Evolutionary conservation across 2,113 vertebrate genomes (phyloP).

Genomic region (Smithornis capensis): DNA sequence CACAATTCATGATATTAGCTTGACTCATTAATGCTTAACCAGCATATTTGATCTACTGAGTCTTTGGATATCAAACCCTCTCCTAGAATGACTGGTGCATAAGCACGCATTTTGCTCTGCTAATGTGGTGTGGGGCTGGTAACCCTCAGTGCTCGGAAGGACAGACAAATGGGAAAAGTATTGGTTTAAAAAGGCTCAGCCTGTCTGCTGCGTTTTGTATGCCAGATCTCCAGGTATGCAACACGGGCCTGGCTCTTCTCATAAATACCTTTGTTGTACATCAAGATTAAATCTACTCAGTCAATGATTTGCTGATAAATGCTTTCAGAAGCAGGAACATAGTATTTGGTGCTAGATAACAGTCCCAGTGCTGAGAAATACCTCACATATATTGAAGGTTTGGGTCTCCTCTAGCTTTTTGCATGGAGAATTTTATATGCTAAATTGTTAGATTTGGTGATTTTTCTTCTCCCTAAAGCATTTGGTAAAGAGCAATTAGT

Average conservation of each 20-base stretch:
- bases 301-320: not conserved
- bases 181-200: not conserved
- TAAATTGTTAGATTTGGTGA: slow-evolving; percentile 19
- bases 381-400: not conserved
- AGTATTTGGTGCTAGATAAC: not conserved
- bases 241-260: not conserved
- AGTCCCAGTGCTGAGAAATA: not conserved
- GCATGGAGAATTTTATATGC: not conserved
- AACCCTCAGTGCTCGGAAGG: not conserved
- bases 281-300: not conserved
- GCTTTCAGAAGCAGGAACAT: not conserved
- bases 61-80: not conserved
- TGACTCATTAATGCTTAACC: not conserved
- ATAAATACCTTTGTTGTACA: not conserved
- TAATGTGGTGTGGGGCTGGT: not conserved
- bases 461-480: slow-evolving; percentile 27
- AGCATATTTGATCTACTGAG: not conserved
- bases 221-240: not conserved
- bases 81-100: not conserved
- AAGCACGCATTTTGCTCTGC: not conserved
- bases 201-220: not conserved
- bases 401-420: not conserved
- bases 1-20: not conserved
- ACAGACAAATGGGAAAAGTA: not conserved
- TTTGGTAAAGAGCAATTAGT: slow-evolving; percentile 62